Evolutionary conservation across 2,113 vertebrate genomes (phyloP).

Genomic region (Ctenomys sociabilis): DNA sequence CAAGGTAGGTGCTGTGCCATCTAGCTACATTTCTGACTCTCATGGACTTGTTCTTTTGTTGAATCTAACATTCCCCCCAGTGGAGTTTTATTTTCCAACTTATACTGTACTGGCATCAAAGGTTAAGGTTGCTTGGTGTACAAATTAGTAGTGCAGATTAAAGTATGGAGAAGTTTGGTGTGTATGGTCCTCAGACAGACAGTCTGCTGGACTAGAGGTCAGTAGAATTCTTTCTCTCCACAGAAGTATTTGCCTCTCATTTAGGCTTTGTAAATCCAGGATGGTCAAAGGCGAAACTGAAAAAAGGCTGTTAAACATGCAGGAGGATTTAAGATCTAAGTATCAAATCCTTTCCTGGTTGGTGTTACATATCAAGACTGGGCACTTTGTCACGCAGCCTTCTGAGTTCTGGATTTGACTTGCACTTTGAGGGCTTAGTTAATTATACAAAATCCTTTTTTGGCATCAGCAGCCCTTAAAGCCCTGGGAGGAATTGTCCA

Average conservation of each 20-base stretch:
- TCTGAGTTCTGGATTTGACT: neutral
- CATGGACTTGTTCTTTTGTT: neutral
- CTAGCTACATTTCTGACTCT: too few species aligned
- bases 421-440: neutral
- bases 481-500: neutral
- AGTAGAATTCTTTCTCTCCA: neutral
- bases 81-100: neutral
- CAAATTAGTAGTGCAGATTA: neutral
- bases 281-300: conserved; percentile 24
- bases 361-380: neutral
- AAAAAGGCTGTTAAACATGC: conserved; percentile 18
- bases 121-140: neutral
- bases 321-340: conserved; percentile 38
- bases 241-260: neutral
- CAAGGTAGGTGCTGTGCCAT: too few species aligned
- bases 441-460: neutral
- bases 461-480: neutral
- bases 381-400: neutral
- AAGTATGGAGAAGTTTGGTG: neutral
- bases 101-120: neutral
- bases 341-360: neutral
- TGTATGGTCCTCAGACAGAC: neutral
- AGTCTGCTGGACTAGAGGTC: neutral
- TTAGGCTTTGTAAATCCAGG: conserved; percentile 15
- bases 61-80: neutral